Percentiles rank a stretch among this genome's conserved stretches.
Evolutionary conservation across 2,888 invertebrate genomes (phyloP).

Genomic region (Nemoura dubitans): DNA sequence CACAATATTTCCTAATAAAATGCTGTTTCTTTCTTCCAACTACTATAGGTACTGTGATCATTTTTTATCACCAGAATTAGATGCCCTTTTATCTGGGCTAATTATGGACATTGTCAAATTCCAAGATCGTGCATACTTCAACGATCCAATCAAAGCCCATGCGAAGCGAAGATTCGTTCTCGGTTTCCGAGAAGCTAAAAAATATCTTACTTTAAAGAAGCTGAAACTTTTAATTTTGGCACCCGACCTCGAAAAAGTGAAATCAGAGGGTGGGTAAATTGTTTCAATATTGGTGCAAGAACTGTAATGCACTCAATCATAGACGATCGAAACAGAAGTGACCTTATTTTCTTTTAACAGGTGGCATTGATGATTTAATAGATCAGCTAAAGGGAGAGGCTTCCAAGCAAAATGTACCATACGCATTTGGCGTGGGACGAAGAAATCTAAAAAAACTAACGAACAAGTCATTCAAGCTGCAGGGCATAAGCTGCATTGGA

Average conservation of each 20-base stretch:
- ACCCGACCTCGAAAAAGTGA: conserved; percentile 21
- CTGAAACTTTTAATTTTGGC: conserved; percentile 7
- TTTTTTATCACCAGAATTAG: conserved; percentile 1
- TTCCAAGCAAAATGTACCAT: not conserved
- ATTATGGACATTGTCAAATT: conserved; percentile 19
- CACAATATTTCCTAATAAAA: no score
- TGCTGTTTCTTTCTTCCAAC: no score
- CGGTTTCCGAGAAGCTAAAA: conserved; percentile 25
- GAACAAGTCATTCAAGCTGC: conserved; percentile 22
- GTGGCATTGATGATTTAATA: conserved; percentile 26
- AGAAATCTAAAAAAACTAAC: conserved; percentile 13
- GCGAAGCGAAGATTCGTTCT: conserved; percentile 34
- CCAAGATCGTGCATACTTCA: conserved; percentile 24
- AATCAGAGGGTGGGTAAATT: conserved; percentile 8
- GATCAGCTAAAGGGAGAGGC: not conserved
- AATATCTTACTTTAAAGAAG: conserved; percentile 20
- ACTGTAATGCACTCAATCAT: no score
- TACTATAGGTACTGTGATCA: conserved; percentile 24
- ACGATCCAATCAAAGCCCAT: conserved; percentile 26
- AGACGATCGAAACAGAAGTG: no score
- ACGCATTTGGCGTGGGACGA: conserved; percentile 15
- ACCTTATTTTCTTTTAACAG: not conserved
- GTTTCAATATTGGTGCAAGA: no score
- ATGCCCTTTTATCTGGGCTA: not conserved
- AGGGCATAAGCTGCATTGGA: conserved; percentile 30